A percentile compares a stretch with the other conserved stretches of the same genome.
phyloP scores from a whole-genome alignment of 2,113 vertebrate genomes.

The Laterallus jamaicensis region DNA sequence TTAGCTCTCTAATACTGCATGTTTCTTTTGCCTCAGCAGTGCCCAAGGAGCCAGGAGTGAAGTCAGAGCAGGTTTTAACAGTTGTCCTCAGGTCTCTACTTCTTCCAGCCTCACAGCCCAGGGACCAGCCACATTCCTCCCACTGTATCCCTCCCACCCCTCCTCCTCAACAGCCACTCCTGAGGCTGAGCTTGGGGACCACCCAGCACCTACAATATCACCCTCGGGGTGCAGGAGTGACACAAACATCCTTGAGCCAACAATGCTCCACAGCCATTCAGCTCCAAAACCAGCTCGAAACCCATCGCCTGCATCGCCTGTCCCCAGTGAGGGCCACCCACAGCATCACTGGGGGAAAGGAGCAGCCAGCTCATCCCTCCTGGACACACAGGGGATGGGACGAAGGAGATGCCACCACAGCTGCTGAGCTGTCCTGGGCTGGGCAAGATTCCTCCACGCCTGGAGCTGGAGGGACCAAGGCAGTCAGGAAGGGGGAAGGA shows the following conservation, averaged over 20 bases:
- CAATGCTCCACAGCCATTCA: background rate
- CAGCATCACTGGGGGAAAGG: fast-evolving
- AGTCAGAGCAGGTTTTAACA: background rate
- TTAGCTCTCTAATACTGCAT: background rate
- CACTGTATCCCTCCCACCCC: background rate
- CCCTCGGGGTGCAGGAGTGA: background rate
- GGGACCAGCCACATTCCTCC: background rate
- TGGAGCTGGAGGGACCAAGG: background rate
- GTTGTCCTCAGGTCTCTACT: background rate
- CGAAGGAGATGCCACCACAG: background rate
- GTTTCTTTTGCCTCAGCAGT: background rate
- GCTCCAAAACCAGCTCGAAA: background rate
- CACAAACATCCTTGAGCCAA: background rate
- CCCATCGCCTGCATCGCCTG: background rate
- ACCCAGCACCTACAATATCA: background rate
- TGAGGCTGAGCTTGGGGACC: background rate
- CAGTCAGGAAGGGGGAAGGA: slow-evolving; percentile 12
- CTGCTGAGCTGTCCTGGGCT: background rate
- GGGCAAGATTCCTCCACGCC: background rate
- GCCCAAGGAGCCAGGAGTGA: background rate
- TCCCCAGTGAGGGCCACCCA: background rate
- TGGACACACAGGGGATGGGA: background rate
- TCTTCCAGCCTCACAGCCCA: background rate
- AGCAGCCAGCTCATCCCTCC: background rate
- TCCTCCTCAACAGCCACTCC: background rate